Base-by-base conservation (phyloP, 2,888 invertebrate genomes). In the Ditula angustiorana region DNA sequence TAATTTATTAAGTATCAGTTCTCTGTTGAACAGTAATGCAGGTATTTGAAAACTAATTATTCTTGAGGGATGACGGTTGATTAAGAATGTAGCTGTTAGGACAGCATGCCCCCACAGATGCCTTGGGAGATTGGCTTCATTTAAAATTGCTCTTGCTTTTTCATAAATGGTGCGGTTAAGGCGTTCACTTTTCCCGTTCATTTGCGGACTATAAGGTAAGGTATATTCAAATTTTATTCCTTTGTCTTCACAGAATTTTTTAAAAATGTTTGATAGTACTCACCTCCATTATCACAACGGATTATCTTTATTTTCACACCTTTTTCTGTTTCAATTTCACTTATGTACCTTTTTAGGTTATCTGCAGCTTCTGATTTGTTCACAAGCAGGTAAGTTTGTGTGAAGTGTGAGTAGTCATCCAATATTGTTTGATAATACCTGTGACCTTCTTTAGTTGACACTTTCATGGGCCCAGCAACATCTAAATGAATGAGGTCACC, bases 91-190 rank as follows among this genome's bases (percentile, higher is more conserved):
- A n/a, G n/a, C n/a, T n/a, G n/a, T n/a, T 7, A 13, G 16, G 0
- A 71, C 26, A 1, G 71, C 70, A 50, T 73, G 66, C 33, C 70
- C 65, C 73, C 71, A 73, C 21, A 71, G 46, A 8, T 59, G 2
- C 28, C 63, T 69, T 7, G 68, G 71, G 35, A 71, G 33, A 11
- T 56, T 44, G 23, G 68, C 57, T 19, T 73, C 69, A 7, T 35
- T 24, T 5, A 72, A 28, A 47, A 67, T 37, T 4, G 63, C 63
- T 23, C 67, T 58, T 19, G 65, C 53, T 46, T 60, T 68, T 7
- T n/a, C n/a, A n/a, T n/a, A n/a, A n/a, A n/a, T n/a, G n/a, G n/a
- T n/a, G n/a, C n/a, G n/a, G n/a, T n/a, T n/a, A n/a, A n/a, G n/a
- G n/a, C n/a, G n/a, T n/a, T n/a, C n/a, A n/a, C n/a, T n/a, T n/a